Base-by-base conservation (phyloP, 2,888 invertebrate species). In the Drosophila peninsularis region DNA sequence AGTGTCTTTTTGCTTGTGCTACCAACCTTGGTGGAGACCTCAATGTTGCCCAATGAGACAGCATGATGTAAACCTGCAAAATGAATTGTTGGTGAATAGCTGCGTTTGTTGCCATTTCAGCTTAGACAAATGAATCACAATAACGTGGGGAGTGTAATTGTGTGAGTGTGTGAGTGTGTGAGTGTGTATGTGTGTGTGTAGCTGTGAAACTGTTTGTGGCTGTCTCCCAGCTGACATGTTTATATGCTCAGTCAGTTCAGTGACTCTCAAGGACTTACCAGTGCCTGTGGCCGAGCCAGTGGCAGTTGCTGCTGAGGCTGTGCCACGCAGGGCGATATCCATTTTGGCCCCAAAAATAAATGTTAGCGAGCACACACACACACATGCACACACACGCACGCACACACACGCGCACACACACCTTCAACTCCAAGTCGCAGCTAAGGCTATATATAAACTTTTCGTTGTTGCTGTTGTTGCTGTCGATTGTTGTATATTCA, bases 41-140 rank as follows among this genome's bases (percentile, higher is more conserved):
- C 92, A 77, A 92, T 93, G 80, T 92, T 92, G 79, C 92, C 93
- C 90, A 92, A 83, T 66, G 92, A 92, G 78, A 92, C 92, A 71
- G 92, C 92, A 89, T 92, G 92, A 81, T 92, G 92, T 73, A 92
- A 82, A 77, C 91, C 91, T 92, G 88, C 53, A 87, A 91, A 91
- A 75, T 80, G 73, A 78, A 83, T 60, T 69, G 62, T 57, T 68
- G 53, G 34, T 72, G 47, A 73, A 52, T 75, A 36, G 69, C 52
- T 53, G 49, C 53, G 53, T 61, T 50, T 60, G 58, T 62, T 52
- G 39, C 64, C 64, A 65, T 65, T 68, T 45, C 44, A 57, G 47
- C 24, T 53, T 63, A 60, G 69, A 58, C 64, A 77, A 64, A 64
- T 78, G 75, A 75, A 77, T 67, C 63, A 67, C 71, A 71, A 66